Percentiles rank a stretch among this genome's conserved stretches.
These are phyloP conservation scores for Drosophila persimilis DNA, from an alignment of 1,140 invertebrate genomes.

Conservation along the genomic window DNA sequence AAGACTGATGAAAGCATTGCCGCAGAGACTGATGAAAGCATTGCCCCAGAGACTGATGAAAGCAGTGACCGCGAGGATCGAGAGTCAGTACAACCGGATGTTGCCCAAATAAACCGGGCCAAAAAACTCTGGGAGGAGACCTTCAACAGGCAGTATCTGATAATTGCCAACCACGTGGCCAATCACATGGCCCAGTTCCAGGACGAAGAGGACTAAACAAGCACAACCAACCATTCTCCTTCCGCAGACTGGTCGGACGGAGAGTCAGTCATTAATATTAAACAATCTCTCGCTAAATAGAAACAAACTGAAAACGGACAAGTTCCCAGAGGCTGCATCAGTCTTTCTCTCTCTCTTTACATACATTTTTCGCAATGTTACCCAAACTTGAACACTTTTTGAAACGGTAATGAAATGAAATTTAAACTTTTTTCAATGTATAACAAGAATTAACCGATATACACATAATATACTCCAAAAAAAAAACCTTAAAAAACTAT, in stretches of 20 bases:
- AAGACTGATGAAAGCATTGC: no score
- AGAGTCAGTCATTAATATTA: slow-evolving; percentile 24
- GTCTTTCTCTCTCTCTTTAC: neutral
- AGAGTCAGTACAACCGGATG: neutral
- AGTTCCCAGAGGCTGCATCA: slow-evolving; percentile 39
- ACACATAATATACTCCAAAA: neutral
- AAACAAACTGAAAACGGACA: slow-evolving; percentile 10
- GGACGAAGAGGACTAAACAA: no score
- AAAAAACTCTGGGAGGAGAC: slow-evolving; percentile 27
- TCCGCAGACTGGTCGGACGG: slow-evolving; percentile 4
- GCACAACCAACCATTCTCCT: no score
- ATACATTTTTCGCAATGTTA: neutral
- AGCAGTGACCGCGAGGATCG: neutral
- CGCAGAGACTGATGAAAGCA: no score
- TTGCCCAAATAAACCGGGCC: neutral
- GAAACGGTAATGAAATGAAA: neutral
- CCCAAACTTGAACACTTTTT: neutral
- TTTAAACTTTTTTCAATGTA: no score
- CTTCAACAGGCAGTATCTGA: slow-evolving; percentile 51
- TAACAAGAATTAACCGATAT: neutral
- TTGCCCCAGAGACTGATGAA: no score
- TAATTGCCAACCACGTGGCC: slow-evolving; percentile 51
- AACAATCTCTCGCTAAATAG: neutral
- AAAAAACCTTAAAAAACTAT: no score
- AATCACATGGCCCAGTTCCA: slow-evolving; percentile 16